Evolutionary conservation across 2,888 invertebrate genomes (phyloP).

Genomic region (Alitta virens): DNA sequence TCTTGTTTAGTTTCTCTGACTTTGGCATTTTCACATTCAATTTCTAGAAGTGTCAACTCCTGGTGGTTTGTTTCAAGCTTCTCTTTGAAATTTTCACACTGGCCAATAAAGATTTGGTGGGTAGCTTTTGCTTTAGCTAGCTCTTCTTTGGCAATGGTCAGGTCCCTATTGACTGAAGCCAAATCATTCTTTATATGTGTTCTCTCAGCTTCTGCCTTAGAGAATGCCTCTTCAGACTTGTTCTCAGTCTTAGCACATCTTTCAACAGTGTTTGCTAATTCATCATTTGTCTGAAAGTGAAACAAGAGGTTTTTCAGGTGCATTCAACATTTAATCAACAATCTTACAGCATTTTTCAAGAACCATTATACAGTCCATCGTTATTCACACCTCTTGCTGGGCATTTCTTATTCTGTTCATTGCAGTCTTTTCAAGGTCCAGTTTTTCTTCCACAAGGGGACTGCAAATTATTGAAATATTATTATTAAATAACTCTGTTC

Average conservation of each 20-base stretch:
- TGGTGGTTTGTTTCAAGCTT: constrained; percentile 44
- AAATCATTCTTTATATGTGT: constrained; percentile 46
- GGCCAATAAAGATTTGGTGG: constrained; percentile 44
- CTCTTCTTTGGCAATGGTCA: constrained; percentile 41
- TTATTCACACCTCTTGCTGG: constrained; percentile 46
- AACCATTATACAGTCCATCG: not conserved
- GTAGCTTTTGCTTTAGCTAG: constrained; percentile 47
- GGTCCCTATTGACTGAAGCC: constrained; percentile 43
- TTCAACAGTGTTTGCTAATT: constrained; percentile 43
- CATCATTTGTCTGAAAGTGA: constrained; percentile 44
- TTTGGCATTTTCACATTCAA: constrained; percentile 47
- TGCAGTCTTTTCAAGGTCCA: constrained; percentile 49
- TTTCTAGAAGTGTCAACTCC: constrained; percentile 45
- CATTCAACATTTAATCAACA: no score
- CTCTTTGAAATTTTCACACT: constrained; percentile 41
- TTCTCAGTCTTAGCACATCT: constrained; percentile 44
- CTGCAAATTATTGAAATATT: constrained; percentile 29
- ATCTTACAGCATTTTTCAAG: no score
- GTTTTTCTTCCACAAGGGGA: constrained; percentile 53
- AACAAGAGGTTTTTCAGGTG: not conserved
- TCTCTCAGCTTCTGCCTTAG: constrained; percentile 49
- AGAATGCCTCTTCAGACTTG: constrained; percentile 46
- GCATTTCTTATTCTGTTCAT: constrained; percentile 52
- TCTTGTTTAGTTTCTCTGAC: constrained; percentile 44
- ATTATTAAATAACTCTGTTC: not conserved